phyloP scores from a whole-genome alignment of 2,113 vertebrate species.

The Trinectes maculatus region DNA sequence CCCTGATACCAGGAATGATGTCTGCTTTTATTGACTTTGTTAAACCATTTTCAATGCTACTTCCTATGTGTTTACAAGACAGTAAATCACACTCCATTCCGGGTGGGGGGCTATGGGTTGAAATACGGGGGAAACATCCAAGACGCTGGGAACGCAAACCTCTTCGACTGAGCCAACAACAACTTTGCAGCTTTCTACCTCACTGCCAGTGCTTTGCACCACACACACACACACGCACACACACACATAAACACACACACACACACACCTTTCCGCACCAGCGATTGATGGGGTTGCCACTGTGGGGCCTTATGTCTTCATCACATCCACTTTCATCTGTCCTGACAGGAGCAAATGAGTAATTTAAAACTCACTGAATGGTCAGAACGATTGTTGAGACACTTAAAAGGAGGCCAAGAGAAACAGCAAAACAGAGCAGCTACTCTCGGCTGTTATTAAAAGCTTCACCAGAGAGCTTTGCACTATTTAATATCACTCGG shows the following conservation, averaged over 20 bases:
- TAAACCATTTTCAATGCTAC: constrained; percentile 84
- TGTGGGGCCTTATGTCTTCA: constrained; percentile 27
- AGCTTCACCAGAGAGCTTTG: constrained; percentile 48
- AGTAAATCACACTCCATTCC: constrained; percentile 80
- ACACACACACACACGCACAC: constrained; percentile 8
- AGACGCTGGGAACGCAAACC: constrained; percentile 46
- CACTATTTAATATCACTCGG: constrained; percentile 47
- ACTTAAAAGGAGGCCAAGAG: constrained; percentile 8
- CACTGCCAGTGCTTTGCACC: constrained; percentile 26
- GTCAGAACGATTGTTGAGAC: constrained; percentile 9
- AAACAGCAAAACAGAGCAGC: constrained; percentile 23
- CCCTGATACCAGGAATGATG: constrained; percentile 77
- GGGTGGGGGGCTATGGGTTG: constrained; percentile 49
- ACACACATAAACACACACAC: background rate
- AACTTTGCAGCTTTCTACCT: constrained; percentile 57
- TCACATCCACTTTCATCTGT: constrained; percentile 10
- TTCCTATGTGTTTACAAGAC: constrained; percentile 87
- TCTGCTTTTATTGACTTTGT: constrained; percentile 88
- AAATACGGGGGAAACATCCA: constrained; percentile 52
- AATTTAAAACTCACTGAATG: constrained; percentile 13
- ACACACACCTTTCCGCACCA: constrained; percentile 24
- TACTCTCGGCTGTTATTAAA: constrained; percentile 45
- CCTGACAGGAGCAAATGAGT: constrained; percentile 27
- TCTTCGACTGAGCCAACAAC: constrained; percentile 48
- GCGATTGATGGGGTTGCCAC: constrained; percentile 26